Conservation (phyloP, 1,140 invertebrate genomes). For the Danaus melanippus region DNA sequence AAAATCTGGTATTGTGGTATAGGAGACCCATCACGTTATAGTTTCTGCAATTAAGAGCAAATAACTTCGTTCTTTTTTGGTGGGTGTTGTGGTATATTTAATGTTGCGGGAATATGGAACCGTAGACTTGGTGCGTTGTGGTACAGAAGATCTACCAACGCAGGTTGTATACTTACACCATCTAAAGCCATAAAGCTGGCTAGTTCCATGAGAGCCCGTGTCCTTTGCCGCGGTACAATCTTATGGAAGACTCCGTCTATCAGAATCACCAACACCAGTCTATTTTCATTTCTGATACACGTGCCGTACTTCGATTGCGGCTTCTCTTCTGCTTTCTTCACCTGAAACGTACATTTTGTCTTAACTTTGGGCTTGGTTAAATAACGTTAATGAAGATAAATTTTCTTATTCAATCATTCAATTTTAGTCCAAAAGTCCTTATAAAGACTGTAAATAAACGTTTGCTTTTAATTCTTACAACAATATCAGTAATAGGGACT, state of each 20-base stretch:
- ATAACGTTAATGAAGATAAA: not conserved
- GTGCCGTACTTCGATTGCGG: slow-evolving; percentile 54
- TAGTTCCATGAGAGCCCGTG: slow-evolving; percentile 61
- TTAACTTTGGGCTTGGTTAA: not conserved
- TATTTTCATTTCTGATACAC: slow-evolving; percentile 52
- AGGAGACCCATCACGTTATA: too few species aligned
- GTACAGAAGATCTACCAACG: too few species aligned
- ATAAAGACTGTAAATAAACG: not conserved
- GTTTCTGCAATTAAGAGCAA: too few species aligned
- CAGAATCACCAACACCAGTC: slow-evolving; percentile 55
- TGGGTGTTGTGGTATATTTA: too few species aligned
- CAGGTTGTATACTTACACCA: slow-evolving; percentile 38
- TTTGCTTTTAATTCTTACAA: not conserved
- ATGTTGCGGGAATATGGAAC: too few species aligned
- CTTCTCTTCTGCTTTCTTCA: slow-evolving; percentile 63
- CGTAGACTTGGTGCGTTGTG: too few species aligned
- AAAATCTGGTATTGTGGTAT: too few species aligned
- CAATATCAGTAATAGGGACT: not conserved
- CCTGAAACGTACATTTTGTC: slow-evolving; percentile 35
- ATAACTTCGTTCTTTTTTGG: too few species aligned
- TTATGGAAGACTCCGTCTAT: slow-evolving; percentile 54
- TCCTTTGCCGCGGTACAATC: slow-evolving; percentile 54
- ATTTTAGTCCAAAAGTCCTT: too few species aligned
- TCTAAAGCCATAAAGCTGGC: slow-evolving; percentile 68
- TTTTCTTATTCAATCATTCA: too few species aligned